These are phyloP conservation scores for Rhagoletis zephyria DNA, from an alignment of 1,140 invertebrate genomes.

Conservation along the genomic window DNA sequence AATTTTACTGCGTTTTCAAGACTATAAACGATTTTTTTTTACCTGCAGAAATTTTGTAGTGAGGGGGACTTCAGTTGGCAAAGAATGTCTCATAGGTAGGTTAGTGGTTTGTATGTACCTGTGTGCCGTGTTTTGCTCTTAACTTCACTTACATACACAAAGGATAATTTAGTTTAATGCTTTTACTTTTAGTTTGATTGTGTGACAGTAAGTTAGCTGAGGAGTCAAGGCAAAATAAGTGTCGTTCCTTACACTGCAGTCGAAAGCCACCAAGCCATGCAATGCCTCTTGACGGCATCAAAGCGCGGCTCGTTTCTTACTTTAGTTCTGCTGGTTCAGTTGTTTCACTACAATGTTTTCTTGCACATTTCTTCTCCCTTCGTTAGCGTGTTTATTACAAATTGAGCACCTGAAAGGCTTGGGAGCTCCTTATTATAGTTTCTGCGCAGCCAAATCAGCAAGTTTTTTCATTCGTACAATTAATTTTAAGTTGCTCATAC, in stretches of 20 bases:
- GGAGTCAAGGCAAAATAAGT: neutral
- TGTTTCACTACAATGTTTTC: too few species aligned
- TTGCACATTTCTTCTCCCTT: too few species aligned
- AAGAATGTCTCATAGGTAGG: too few species aligned
- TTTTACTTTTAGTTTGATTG: neutral
- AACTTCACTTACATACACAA: neutral
- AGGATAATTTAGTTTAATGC: constrained; percentile 14
- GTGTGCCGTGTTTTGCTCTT: too few species aligned
- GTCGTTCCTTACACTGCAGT: neutral
- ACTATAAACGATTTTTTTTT: too few species aligned
- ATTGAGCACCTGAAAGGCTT: too few species aligned
- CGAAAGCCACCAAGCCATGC: neutral
- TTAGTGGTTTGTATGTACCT: neutral
- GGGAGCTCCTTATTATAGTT: neutral
- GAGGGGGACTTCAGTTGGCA: too few species aligned
- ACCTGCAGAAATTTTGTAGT: too few species aligned
- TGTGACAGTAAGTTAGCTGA: neutral
- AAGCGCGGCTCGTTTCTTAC: too few species aligned
- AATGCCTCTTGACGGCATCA: neutral
- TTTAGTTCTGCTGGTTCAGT: too few species aligned
- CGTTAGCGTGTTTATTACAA: too few species aligned
- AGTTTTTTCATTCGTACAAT: neutral
- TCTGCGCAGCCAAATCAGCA: neutral
- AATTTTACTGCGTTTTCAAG: too few species aligned
- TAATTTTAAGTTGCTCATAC: neutral